A percentile compares a stretch with the other conserved stretches of the same genome.
phyloP scores from a whole-genome alignment of 2,888 invertebrate species.

The Gari tellinella region DNA sequence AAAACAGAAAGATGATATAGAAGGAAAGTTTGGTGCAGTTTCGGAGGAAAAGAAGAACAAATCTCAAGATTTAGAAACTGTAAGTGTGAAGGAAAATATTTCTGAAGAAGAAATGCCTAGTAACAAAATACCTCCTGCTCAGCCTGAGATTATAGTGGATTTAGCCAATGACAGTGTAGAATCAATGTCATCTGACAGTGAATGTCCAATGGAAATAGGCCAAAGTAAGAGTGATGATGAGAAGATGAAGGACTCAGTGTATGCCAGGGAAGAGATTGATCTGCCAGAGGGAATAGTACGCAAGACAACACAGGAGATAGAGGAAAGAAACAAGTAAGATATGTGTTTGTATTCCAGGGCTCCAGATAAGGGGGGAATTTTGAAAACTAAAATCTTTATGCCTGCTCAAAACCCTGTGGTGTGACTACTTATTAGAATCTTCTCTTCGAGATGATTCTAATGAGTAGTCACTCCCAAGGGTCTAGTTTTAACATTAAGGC shows the following conservation, averaged over 20 bases:
- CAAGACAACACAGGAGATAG: slow-evolving; percentile 87
- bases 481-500: too few relatives aligned
- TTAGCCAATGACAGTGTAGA: slow-evolving; percentile 4
- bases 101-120: not conserved
- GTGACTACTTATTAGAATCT: too few relatives aligned
- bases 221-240: not conserved
- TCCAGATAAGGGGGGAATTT: too few relatives aligned
- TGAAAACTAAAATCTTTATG: too few relatives aligned
- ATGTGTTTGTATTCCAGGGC: not conserved
- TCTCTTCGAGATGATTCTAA: too few relatives aligned
- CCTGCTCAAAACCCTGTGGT: too few relatives aligned
- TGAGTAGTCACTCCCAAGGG: too few relatives aligned
- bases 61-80: slow-evolving; percentile 1
- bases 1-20: slow-evolving; percentile 87
- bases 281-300: slow-evolving; percentile 90
- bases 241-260: slow-evolving; percentile 74
- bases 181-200: not conserved
- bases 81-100: not conserved
- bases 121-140: too few relatives aligned
- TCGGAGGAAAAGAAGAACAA: slow-evolving; percentile 25
- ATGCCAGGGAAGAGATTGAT: slow-evolving; percentile 88
- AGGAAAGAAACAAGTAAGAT: slow-evolving; percentile 85
- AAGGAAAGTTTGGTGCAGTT: slow-evolving; percentile 84
- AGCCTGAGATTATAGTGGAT: not conserved
- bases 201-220: not conserved